These are phyloP conservation scores for Tenthredo notha DNA, from an alignment of 2,888 invertebrate genomes.

Conservation along the genomic window DNA sequence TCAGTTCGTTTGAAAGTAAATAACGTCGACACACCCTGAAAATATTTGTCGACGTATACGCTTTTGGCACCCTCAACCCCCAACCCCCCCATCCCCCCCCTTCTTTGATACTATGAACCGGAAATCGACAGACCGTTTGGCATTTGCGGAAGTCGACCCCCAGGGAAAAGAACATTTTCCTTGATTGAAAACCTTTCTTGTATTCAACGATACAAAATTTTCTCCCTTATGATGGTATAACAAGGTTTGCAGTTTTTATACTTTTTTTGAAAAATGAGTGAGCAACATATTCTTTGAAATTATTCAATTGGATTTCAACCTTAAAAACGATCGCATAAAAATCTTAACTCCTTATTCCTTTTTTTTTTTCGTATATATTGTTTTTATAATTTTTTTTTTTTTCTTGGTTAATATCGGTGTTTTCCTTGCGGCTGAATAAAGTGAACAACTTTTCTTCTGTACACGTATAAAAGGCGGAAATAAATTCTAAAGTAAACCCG, in stretches of 20 bases:
- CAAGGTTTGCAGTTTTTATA: neutral
- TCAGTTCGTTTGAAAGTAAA: conserved; percentile 3
- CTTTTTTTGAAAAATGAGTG: neutral
- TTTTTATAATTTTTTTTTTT: too few relatives aligned
- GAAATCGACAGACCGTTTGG: conserved; percentile 35
- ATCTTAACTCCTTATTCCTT: neutral
- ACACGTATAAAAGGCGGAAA: neutral
- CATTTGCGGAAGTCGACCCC: conserved; percentile 18
- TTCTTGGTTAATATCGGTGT: too few relatives aligned
- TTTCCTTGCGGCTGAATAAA: neutral
- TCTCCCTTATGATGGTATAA: neutral
- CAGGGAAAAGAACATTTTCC: conserved; percentile 11
- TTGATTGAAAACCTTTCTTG: conserved; percentile 36
- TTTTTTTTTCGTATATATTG: neutral
- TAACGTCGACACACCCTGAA: neutral
- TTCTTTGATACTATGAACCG: neutral
- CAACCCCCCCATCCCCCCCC: neutral
- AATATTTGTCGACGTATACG: neutral
- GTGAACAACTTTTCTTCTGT: neutral
- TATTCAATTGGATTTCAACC: neutral
- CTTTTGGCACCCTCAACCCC: neutral
- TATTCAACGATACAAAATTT: neutral
- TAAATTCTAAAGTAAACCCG: neutral
- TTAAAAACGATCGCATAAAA: neutral
- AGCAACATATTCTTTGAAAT: neutral